Conservation (phyloP, 2,113 vertebrate species). For the Leuciscus idus region DNA sequence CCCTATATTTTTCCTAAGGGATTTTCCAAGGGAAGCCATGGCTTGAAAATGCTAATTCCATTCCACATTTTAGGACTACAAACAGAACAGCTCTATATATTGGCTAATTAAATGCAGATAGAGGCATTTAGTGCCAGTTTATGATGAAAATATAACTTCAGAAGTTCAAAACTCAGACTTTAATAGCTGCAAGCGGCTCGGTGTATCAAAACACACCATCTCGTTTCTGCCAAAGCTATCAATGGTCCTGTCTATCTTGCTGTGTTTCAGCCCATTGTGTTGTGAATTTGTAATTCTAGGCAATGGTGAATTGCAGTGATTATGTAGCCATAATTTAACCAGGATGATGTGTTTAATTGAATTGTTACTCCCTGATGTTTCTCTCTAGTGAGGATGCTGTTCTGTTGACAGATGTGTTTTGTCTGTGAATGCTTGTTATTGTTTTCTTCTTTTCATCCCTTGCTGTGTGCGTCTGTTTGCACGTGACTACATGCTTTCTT, state of each 20-base stretch:
- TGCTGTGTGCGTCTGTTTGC: slow-evolving; percentile 32
- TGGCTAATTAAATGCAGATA: slow-evolving; percentile 24
- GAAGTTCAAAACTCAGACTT: not conserved
- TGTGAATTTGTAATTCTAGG: slow-evolving; percentile 65
- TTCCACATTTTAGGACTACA: not conserved
- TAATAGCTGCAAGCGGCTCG: slow-evolving; percentile 14
- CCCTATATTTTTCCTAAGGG: not conserved
- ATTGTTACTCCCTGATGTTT: slow-evolving; percentile 75
- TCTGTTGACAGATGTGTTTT: slow-evolving; percentile 68
- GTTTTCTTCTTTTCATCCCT: slow-evolving; percentile 42
- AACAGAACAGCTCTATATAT: not conserved
- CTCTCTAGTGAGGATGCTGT: slow-evolving; percentile 65
- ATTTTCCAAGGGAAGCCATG: not conserved
- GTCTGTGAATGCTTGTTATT: slow-evolving; percentile 56
- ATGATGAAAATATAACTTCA: slow-evolving; percentile 22
- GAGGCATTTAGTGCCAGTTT: not conserved
- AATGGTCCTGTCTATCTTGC: slow-evolving; percentile 23
- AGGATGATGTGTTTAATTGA: slow-evolving; percentile 79
- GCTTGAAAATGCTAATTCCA: not conserved
- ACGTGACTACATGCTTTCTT: not conserved
- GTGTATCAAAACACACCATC: slow-evolving; percentile 34
- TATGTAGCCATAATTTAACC: slow-evolving; percentile 79
- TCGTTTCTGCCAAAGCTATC: slow-evolving; percentile 33
- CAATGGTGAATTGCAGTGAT: slow-evolving; percentile 76
- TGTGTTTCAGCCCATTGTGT: slow-evolving; percentile 34